phyloP scores from a whole-genome alignment of 2,888 invertebrate genomes.

The Eustalomyia histrio region DNA sequence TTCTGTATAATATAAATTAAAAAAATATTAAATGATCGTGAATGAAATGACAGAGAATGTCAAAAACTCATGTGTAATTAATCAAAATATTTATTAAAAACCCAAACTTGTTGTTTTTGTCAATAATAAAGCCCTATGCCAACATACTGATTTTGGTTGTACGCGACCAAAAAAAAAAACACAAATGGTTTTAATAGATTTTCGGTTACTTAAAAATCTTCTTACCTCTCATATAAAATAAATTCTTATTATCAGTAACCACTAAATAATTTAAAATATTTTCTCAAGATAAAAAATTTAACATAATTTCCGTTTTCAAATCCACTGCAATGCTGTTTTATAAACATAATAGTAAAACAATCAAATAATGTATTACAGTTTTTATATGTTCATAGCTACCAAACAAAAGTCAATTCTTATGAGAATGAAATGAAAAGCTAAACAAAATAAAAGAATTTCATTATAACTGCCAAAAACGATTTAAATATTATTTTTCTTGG shows the following conservation, averaged over 20 bases:
- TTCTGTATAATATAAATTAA: too few relatives aligned
- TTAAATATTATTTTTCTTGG: neutral
- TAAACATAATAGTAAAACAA: neutral
- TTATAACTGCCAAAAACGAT: neutral
- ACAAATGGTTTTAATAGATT: too few relatives aligned
- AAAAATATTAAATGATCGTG: too few relatives aligned
- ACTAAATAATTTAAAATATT: neutral
- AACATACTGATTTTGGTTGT: too few relatives aligned
- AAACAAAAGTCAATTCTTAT: neutral
- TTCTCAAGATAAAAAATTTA: neutral
- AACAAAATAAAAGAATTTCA: neutral
- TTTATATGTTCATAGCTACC: neutral
- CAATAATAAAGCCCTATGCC: too few relatives aligned
- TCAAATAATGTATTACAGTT: constrained; percentile 8
- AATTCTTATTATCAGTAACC: neutral
- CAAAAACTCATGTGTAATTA: neutral
- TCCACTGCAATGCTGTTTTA: neutral
- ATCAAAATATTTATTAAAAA: too few relatives aligned
- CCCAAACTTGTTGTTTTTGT: too few relatives aligned
- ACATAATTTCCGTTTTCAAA: neutral
- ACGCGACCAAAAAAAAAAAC: too few relatives aligned
- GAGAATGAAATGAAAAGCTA: neutral
- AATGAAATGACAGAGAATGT: too few relatives aligned
- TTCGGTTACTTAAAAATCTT: too few relatives aligned
- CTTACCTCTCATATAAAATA: too few relatives aligned